A percentile compares a stretch with the other conserved stretches of the same genome.
These are phyloP conservation scores for Yoshiicerus persimilis DNA, from an alignment of 1,140 invertebrate genomes.

Conservation along the genomic window DNA sequence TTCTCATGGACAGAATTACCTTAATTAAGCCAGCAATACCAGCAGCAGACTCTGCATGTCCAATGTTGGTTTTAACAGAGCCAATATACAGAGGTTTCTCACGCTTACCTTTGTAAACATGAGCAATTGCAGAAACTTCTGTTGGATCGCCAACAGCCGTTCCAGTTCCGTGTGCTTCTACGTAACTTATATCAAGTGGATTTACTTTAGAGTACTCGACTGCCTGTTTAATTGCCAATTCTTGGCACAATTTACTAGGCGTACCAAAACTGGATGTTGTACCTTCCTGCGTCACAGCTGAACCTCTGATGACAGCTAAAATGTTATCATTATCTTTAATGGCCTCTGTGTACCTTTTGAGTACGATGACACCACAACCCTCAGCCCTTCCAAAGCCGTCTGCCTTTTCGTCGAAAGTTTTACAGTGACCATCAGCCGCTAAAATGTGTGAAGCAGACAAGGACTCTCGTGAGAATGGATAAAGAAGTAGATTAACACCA, in stretches of 20 bases:
- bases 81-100: slow-evolving; percentile 58
- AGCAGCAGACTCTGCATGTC: slow-evolving; percentile 61
- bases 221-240: slow-evolving; percentile 57
- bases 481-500: slow-evolving; percentile 34
- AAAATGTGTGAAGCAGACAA: not conserved
- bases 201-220: slow-evolving; percentile 59
- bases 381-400: slow-evolving; percentile 30
- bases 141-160: slow-evolving; percentile 55
- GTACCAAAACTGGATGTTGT: slow-evolving; percentile 17
- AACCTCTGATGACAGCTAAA: slow-evolving; percentile 17
- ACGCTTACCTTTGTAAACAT: slow-evolving; percentile 57
- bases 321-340: not conserved
- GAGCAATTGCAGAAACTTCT: slow-evolving; percentile 55
- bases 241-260: slow-evolving; percentile 52
- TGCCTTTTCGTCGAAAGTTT: slow-evolving; percentile 33
- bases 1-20: not conserved
- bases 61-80: slow-evolving; percentile 64
- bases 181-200: slow-evolving; percentile 58
- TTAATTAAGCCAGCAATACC: slow-evolving; percentile 27
- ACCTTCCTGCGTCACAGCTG: slow-evolving; percentile 21
- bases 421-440: slow-evolving; percentile 2
- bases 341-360: slow-evolving; percentile 24
- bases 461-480: slow-evolving; percentile 4
- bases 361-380: slow-evolving; percentile 11
- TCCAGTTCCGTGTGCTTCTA: slow-evolving; percentile 66